Base-by-base conservation (phyloP, 2,113 vertebrate species). In the Nerophis lumbriciformis region DNA sequence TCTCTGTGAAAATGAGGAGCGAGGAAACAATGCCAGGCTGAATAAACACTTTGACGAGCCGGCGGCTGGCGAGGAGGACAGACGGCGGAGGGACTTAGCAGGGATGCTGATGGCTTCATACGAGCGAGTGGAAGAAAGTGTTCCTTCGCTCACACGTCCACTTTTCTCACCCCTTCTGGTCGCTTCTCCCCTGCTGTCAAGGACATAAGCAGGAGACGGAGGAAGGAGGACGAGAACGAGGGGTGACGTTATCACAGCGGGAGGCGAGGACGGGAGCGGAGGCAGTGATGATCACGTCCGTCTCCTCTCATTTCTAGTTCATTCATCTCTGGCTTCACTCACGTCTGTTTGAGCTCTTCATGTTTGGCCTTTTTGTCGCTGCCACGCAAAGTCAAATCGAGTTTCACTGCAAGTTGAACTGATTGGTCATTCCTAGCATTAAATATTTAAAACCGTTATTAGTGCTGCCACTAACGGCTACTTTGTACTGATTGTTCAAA, bases 61-160 rank as follows among this genome's bases (percentile, higher is more conserved):
- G 79, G 79, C 84, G 66, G 83, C 81, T 80, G 79, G 79, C 69
- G 78, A 79, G 76, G 76, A 81, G 78, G 75, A 87, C 81, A 77
- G 80, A 81, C 75, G 77, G 76, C 60, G 49, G 63, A 69, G 71
- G 76, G 79, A 72, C 75, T 72, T 66, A 74, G 72, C 79, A 71
- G 81, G 81, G 81, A 85, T 79, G 72, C 83, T 85, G 83, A 83
- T 73, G 79, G 81, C 85, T 87, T 72, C 66, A 82, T 85, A 75
- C 72, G 47, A 69, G 4, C 0, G 54, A 69, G 63, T 64, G 61
- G 77, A 65, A 84, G 78, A 79, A 66, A 83, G 65, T 76, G 79
- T 83, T 83, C 73, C 78, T 75, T 77, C 77, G 66, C 73, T 66
- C 63, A 63, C 78, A 76, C 71, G 74, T 73, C 73, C 1, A 16